A percentile compares a stretch with the other conserved stretches of the same genome.
phyloP scores from a whole-genome alignment of 2,888 invertebrate species.

The Notodonta dromedarius region DNA sequence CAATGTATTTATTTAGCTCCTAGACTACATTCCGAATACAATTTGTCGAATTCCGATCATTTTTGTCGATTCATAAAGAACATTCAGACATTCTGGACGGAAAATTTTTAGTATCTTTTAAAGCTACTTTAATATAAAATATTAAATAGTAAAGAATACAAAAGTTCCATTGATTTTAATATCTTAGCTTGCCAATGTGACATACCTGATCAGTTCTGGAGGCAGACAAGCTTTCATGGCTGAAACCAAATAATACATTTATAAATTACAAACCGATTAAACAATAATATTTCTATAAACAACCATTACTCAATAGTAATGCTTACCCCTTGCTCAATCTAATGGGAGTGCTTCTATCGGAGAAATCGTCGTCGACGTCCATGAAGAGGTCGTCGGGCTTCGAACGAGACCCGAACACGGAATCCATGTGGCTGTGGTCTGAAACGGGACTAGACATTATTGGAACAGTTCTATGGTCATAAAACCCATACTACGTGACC shows the following conservation, averaged over 20 bases:
- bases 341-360: slow-evolving; percentile 66
- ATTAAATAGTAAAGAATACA: too few species aligned
- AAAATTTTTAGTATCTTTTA: too few species aligned
- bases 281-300: not conserved
- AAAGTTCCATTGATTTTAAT: too few species aligned
- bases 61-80: too few species aligned
- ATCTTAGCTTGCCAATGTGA: not conserved
- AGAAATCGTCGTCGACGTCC: slow-evolving; percentile 62
- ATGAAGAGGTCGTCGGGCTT: slow-evolving; percentile 63
- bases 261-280: not conserved
- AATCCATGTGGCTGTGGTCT: slow-evolving; percentile 61
- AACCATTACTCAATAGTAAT: not conserved
- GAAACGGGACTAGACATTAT: slow-evolving; percentile 6
- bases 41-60: too few species aligned
- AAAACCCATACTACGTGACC: too few species aligned
- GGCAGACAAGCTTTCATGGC: slow-evolving; percentile 61
- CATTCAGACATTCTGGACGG: too few species aligned
- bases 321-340: slow-evolving; percentile 58
- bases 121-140: too few species aligned
- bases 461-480: too few species aligned
- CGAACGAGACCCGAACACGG: slow-evolving; percentile 47
- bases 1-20: too few species aligned
- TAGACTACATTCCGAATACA: too few species aligned
- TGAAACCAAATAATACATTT: slow-evolving; percentile 40
- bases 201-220: slow-evolving; percentile 64